Base-by-base conservation (phyloP, 2,888 invertebrate genomes). In the Embidobia sp. region DNA sequence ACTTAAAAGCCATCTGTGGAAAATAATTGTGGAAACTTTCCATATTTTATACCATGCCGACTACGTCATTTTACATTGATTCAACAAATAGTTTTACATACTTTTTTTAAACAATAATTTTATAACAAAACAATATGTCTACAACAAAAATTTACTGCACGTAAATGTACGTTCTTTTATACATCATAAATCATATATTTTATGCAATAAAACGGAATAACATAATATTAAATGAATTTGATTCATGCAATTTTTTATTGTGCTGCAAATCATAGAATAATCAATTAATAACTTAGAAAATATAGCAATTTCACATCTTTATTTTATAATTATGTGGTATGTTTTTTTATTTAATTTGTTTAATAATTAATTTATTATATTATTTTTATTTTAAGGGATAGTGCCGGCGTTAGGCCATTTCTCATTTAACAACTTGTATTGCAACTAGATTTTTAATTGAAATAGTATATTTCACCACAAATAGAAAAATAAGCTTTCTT, bases 51-150 rank as follows among this genome's bases (percentile, higher is more conserved):
- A 37, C 6, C 13, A 22, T 35, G 42, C 4, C 29, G 70, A 70
- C 51, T 27, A 27, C 35, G 29, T 49, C 49, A 37, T 22, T 42
- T 59, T 69, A 55, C 44, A 44, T 51, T 70, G 59, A 70, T 70
- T 70, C 59, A 70, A 61, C 44, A 33, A 44, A 33, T 11, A 16
- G 35, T 11, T 7, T n/a, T n/a, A n/a, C n/a, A n/a, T n/a, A 55
- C 49, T 7, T 19, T 10, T 29, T 57, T 29, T 29, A 6, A 29
- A n/a, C n/a, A n/a, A n/a, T n/a, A n/a, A n/a, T n/a, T 29, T 40
- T 26, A n/a, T 31, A 5, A 26, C 15, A 26, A 8, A 37, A 15
- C 15, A 37, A 22, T n/a, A n/a, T n/a, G n/a, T n/a, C n/a, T n/a
- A n/a, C n/a, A n/a, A n/a, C n/a, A n/a, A n/a, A n/a, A n/a, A n/a